Percentiles rank a stretch among this genome's conserved stretches.
Evolutionary conservation across 2,113 vertebrate genomes (phyloP).

Genomic region (Sakesphorus luctuosus): DNA sequence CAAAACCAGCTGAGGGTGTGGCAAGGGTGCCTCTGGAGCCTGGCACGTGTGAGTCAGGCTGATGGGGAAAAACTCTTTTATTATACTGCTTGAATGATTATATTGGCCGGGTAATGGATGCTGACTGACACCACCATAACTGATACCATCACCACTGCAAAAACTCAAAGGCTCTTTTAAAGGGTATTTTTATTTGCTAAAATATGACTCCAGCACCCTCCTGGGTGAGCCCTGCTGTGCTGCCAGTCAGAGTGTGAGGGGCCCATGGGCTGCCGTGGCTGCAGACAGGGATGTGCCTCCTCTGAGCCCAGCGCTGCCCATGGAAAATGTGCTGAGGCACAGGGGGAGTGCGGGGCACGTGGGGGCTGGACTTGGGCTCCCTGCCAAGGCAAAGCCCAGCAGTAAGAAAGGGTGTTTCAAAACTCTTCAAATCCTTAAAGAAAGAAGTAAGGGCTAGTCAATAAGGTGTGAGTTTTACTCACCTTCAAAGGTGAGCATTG

Average conservation of each 20-base stretch:
- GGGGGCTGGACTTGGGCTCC: fast-evolving
- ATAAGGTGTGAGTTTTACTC: fast-evolving
- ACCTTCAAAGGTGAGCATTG: fast-evolving
- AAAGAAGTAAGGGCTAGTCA: not conserved
- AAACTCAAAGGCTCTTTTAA: not conserved
- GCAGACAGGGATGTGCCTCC: fast-evolving
- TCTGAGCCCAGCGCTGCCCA: not conserved
- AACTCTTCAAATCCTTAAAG: not conserved
- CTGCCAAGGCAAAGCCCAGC: not conserved
- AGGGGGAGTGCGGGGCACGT: not conserved
- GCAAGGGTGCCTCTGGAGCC: not conserved
- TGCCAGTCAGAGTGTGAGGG: not conserved
- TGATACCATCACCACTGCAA: fast-evolving
- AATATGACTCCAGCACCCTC: not conserved
- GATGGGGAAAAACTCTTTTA: not conserved
- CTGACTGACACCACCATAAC: not conserved
- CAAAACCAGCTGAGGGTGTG: not conserved
- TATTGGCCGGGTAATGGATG: not conserved
- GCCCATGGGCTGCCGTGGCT: fast-evolving
- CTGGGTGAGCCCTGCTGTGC: not conserved
- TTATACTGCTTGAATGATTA: not conserved
- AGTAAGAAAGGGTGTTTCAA: not conserved
- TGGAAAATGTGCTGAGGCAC: not conserved
- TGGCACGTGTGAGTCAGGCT: not conserved
- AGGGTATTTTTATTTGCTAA: not conserved